These are phyloP conservation scores for Salminus brasiliensis DNA, from an alignment of 2,113 vertebrate genomes.

Conservation along the genomic window DNA sequence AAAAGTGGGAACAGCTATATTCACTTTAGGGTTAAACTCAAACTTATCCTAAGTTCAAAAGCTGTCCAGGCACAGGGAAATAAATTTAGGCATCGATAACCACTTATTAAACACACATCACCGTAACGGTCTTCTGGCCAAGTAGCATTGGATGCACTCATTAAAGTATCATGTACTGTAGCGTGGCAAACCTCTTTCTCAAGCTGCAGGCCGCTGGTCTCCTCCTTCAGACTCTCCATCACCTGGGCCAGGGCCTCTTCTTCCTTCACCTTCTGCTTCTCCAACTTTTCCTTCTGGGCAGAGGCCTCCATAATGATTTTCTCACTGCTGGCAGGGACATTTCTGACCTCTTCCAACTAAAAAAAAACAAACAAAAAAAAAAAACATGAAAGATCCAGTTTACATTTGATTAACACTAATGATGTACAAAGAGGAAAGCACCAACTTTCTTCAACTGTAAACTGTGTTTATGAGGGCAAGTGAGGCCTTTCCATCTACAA, in stretches of 20 bases:
- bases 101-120: background rate
- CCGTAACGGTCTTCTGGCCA: background rate
- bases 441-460: background rate
- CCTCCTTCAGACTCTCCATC: constrained; percentile 88
- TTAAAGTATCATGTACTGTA: background rate
- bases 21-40: too few species aligned
- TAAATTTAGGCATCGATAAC: too few species aligned
- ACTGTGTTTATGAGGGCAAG: background rate
- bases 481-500: background rate
- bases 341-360: constrained; percentile 86
- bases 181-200: constrained; percentile 85
- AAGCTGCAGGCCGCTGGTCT: constrained; percentile 87
- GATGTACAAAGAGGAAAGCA: background rate
- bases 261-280: constrained; percentile 82
- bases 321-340: constrained; percentile 77
- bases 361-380: constrained; percentile 7
- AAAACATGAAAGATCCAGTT: constrained; percentile 16
- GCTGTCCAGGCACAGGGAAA: too few species aligned
- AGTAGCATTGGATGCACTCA: background rate
- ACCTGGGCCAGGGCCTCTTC: constrained; percentile 85
- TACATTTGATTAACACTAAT: background rate
- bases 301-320: constrained; percentile 82
- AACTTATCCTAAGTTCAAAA: too few species aligned
- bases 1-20: too few species aligned
- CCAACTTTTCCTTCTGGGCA: constrained; percentile 77